phyloP scores from a whole-genome alignment of 2,797 vertebrate species.

The Sandelia bainsii region DNA sequence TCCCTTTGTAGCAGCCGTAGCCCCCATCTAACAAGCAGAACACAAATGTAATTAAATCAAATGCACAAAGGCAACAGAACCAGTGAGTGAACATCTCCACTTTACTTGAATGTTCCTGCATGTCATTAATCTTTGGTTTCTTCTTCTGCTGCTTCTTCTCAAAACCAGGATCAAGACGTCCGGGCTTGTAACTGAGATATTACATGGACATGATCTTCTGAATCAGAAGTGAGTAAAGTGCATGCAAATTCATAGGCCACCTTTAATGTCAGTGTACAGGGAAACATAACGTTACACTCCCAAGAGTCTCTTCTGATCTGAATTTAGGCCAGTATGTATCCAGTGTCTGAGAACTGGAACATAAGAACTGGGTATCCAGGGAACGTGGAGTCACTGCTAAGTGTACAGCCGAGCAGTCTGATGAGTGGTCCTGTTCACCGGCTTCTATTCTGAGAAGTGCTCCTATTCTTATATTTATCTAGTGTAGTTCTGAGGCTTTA shows the following conservation, averaged over 20 bases:
- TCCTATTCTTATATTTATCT: slow-evolving; percentile 22
- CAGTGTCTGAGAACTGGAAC: slow-evolving; percentile 10
- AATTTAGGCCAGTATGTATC: background rate
- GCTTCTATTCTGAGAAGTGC: slow-evolving; percentile 28
- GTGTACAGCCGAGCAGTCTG: slow-evolving; percentile 15
- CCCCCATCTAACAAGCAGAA: background rate
- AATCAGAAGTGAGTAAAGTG: background rate
- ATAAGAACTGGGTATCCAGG: background rate
- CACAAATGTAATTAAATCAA: slow-evolving; percentile 1
- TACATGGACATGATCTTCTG: background rate
- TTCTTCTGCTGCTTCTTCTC: background rate
- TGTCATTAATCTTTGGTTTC: background rate
- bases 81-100: background rate
- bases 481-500: slow-evolving; percentile 11
- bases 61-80: slow-evolving; percentile 2
- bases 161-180: background rate
- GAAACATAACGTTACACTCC: background rate
- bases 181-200: background rate
- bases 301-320: background rate
- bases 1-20: background rate
- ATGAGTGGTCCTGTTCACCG: slow-evolving; percentile 21
- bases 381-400: slow-evolving; percentile 16
- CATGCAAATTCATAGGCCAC: no score
- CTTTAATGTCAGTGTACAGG: background rate
- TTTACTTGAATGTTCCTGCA: background rate